phyloP scores from a whole-genome alignment of 2,113 vertebrate species.

The Leucoraja erinaceus region DNA sequence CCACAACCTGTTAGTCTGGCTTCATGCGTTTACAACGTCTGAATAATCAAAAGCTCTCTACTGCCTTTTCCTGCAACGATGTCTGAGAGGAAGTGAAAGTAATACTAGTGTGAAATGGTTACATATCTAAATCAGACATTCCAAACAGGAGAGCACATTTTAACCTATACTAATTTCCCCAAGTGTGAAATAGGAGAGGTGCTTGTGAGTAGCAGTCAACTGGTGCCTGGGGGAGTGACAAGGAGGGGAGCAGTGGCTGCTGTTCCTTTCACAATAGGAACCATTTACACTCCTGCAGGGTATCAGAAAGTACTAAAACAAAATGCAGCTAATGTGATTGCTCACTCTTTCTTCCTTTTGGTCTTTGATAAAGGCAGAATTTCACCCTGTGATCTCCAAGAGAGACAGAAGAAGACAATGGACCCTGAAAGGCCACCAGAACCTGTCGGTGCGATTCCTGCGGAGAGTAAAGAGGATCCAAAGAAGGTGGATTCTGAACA shows the following conservation, averaged over 20 bases:
- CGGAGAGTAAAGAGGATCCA: background rate
- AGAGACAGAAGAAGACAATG: background rate
- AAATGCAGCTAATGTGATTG: background rate
- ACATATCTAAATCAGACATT: background rate
- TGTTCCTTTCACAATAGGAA: background rate
- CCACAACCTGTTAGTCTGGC: background rate
- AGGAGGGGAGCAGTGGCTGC: background rate
- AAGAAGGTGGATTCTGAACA: background rate
- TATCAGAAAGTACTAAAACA: background rate
- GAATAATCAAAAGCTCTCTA: background rate
- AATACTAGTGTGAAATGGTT: background rate
- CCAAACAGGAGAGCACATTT: background rate
- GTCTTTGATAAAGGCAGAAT: background rate
- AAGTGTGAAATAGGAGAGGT: background rate
- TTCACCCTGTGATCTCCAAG: background rate
- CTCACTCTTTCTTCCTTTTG: background rate
- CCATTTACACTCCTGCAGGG: background rate
- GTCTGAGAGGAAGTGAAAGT: background rate
- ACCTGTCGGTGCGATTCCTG: background rate
- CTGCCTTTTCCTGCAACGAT: background rate
- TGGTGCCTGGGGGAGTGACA: background rate
- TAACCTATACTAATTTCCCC: background rate
- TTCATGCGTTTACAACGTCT: background rate
- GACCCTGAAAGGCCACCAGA: background rate
- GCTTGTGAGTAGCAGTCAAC: background rate